Conservation (phyloP, 2,797 vertebrate genomes). For the Spinus pinus region DNA sequence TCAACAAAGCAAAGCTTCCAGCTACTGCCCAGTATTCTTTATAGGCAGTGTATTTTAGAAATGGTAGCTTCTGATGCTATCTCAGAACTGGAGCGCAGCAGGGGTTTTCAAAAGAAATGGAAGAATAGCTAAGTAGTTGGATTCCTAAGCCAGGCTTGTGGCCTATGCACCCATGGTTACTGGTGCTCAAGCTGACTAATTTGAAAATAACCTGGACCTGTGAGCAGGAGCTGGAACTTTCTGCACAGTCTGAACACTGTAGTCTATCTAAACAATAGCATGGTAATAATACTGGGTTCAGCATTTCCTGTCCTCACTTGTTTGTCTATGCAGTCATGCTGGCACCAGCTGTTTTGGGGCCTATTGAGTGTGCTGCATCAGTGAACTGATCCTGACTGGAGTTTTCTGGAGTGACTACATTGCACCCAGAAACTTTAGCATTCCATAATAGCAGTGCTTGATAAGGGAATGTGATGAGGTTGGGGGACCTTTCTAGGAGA, state of each 20-base stretch:
- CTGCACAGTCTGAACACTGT: not conserved
- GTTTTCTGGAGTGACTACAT: not conserved
- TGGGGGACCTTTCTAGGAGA: not conserved
- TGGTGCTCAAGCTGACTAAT: not conserved
- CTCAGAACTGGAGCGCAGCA: not conserved
- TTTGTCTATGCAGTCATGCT: not conserved
- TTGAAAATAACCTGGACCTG: not conserved
- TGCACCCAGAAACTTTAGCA: not conserved
- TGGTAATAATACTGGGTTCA: not conserved
- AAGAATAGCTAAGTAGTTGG: not conserved
- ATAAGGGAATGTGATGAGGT: not conserved
- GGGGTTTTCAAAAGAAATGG: not conserved
- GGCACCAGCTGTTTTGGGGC: not conserved
- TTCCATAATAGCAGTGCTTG: not conserved
- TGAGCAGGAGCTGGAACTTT: not conserved
- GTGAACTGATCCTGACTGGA: not conserved
- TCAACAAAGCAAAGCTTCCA: not conserved
- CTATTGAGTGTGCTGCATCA: not conserved
- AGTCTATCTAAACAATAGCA: not conserved
- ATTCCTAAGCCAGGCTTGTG: not conserved
- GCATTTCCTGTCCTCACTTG: not conserved
- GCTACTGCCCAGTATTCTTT: not conserved
- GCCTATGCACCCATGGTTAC: not conserved
- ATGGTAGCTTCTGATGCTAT: not conserved
- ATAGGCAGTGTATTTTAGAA: not conserved